Base-by-base conservation (phyloP, 2,797 vertebrate genomes). In the Fratercula arctica region DNA sequence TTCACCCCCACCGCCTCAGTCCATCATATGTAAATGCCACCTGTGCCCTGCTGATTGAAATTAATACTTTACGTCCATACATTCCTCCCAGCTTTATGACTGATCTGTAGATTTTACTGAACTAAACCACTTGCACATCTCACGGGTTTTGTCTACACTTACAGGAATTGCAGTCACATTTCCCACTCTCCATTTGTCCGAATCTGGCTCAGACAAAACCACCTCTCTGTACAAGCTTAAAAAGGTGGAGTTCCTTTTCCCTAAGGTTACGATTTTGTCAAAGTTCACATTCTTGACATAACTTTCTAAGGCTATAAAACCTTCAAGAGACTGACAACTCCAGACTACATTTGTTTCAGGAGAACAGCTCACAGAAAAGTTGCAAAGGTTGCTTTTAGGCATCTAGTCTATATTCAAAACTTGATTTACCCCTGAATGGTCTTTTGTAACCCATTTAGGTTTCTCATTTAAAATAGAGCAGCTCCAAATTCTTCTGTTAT, bases 401-500 rank as follows among this genome's bases (percentile, higher is more conserved):
- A 81, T 78, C 46, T 74, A 59, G 66, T 87, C 95, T 78, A 78
- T 69, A 94, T 87, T 94, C 81, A 54, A 68, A 83, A 84, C 45
- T 77, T 74, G 53, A 72, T 93, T 94, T 93, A 87, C 54, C 51
- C 63, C 78, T 85, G 43, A 94, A 85, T 41, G 29, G 81, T 93
- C 81, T 60, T 90, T 87, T 75, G 61, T 66, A 89, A 89, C 46
- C 45, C 89, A 78, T 90, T 92, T 85, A 72, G 61, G 43, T 66
- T 87, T 91, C 68, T 61, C 33, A 89, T 84, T 93, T 92, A 75
- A 94, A 94, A 66, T 8, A 77, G 35, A 95, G 43, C 20, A 54
- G 39, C 74, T 94, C 86, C 60, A 73, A 91, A 78, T 85, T 78
- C 88, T 75, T 87, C 83, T 85, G 56, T 93, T 94, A 95, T 93